Evolutionary conservation across 2,113 vertebrate species (phyloP), one percentile per base, ranked within the genome.

Genomic region (Oryzias curvinotus): DNA sequence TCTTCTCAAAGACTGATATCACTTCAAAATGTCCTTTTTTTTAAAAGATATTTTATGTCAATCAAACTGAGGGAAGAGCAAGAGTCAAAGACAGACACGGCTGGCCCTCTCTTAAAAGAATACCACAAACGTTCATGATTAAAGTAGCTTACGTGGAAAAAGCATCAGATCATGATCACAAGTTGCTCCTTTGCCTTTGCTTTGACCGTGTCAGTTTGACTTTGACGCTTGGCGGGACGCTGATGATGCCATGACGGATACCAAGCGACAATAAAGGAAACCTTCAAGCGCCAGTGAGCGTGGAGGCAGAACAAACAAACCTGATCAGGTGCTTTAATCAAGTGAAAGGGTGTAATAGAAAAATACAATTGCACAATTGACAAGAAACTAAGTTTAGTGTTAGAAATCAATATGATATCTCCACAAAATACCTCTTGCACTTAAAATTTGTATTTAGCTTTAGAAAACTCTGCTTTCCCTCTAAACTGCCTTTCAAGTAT

Each of bases 31-130:
- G 45, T 52, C 17, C 23, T 45, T 30, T 45, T 59, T 51, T 75
- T 52, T 15, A 63, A 71, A n/a, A 13, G 15, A 49, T 71, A 73
- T 12, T 36, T 12, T 12, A 74, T 56, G 77, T 68, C 83, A 82
- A 58, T 86, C 81, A 90, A 67, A 54, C 57, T 52, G 45, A 67
- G 44, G 7, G 26, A 55, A 19, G 45, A 65, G 5, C 42, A 69
- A 57, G 17, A 49, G 23, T 65, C 21, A 57, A 41, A 80, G 26
- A 61, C 59, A 58, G 12, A 52, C n/a, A 26, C 43, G 17, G 50
- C 23, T 57, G 55, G 54, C 44, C 62, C 57, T 23, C 1, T 3
- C 2, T 16, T 45, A 25, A n/a, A 66, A 67, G 36, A 52, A 57
- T 5, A 2, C 41, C 10, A 17, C 10, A 71, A 61, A 64, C 26